Conservation (phyloP, 2,113 vertebrate species). For the Stictonetta naevosa region DNA sequence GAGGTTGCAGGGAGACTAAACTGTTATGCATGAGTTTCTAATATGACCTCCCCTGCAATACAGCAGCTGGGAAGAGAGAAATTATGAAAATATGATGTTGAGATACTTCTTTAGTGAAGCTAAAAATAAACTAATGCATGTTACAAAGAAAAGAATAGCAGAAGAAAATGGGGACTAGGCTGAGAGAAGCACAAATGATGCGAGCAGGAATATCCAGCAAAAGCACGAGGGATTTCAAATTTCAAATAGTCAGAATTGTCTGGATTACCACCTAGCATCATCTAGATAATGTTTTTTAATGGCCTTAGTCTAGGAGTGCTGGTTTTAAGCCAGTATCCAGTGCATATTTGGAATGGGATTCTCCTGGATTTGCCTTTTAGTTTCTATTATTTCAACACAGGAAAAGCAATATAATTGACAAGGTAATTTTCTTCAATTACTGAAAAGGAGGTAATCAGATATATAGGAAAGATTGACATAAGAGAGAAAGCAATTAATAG, state of each 20-base stretch:
- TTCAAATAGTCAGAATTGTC: not conserved
- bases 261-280: not conserved
- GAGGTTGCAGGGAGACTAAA: not conserved
- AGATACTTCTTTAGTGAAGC: not conserved
- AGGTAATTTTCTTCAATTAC: not conserved
- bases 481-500: not conserved
- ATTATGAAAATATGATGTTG: conserved; percentile 11
- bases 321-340: not conserved
- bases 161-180: not conserved
- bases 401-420: not conserved
- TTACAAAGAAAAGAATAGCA: not conserved
- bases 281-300: not conserved
- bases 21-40: not conserved
- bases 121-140: conserved; percentile 9
- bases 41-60: not conserved
- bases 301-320: not conserved
- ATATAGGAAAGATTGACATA: not conserved
- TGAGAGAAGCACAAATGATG: not conserved
- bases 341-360: not conserved
- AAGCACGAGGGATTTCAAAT: not conserved
- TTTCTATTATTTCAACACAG: not conserved
- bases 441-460: not conserved
- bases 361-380: not conserved
- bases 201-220: not conserved
- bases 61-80: conserved; percentile 7